These are phyloP conservation scores for Empidonax traillii DNA, from an alignment of 2,113 vertebrate species.

Conservation along the genomic window DNA sequence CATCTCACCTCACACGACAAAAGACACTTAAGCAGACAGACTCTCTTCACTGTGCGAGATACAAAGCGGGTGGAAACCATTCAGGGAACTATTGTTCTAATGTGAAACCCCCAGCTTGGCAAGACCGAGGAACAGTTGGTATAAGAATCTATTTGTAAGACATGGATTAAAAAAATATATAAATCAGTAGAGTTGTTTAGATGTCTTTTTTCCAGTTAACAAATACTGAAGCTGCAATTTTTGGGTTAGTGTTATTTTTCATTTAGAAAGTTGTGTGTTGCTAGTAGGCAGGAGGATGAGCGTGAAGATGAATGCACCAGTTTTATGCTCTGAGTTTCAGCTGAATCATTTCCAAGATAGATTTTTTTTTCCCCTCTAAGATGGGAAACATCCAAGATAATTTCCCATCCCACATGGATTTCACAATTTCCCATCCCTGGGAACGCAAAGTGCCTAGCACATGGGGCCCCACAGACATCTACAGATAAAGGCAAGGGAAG, in stretches of 20 bases:
- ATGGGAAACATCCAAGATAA: slow-evolving; percentile 12
- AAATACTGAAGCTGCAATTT: background rate
- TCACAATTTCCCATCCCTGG: slow-evolving; percentile 42
- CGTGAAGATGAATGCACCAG: background rate
- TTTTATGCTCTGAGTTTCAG: background rate
- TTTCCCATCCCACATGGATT: slow-evolving; percentile 40
- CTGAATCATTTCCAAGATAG: background rate
- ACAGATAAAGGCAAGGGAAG: slow-evolving; percentile 32
- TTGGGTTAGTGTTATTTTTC: background rate
- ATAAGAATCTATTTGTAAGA: background rate
- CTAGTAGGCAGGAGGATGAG: background rate
- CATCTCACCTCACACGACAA: background rate
- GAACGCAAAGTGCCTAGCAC: background rate
- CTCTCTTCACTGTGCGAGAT: background rate
- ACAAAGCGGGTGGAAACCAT: background rate
- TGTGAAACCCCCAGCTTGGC: background rate
- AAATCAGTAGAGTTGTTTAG: background rate
- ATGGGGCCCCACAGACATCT: background rate
- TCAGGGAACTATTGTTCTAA: background rate
- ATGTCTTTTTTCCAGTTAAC: background rate
- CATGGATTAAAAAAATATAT: background rate
- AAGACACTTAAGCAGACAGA: background rate
- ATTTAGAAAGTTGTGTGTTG: background rate
- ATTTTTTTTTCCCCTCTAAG: background rate
- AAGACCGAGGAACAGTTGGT: background rate